Evolutionary conservation across 2,797 vertebrate genomes (phyloP), one percentile per base, ranked within the genome.

Genomic region (Rousettus madagascariensis): DNA sequence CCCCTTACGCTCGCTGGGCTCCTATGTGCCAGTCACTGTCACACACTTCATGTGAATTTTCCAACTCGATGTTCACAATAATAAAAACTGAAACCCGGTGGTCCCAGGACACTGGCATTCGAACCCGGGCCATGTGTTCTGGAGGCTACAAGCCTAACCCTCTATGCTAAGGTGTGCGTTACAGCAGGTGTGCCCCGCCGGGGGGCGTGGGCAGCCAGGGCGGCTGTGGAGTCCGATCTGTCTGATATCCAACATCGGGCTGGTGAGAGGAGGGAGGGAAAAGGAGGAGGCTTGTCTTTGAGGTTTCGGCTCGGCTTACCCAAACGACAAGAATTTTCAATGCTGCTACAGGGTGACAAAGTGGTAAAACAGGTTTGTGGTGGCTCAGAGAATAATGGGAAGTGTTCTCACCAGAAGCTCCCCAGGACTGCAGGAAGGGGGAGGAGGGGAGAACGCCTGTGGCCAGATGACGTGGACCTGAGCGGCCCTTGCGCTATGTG

Each of bases 281-380:
- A 61, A 61, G 51, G n/a, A 57, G 80, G 85, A 88, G 92, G 66
- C 65, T 82, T 90, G 86, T 95, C 55, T 90, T 63, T 46, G 65
- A 83, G 93, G 68, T 86, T 94, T 86, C 55, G 33, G 90, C 74
- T 96, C 96, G 80, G 82, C 88, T 96, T 94, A 90, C 95, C 78
- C 82, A 59, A 91, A 88, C 0, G 46, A 96, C 95, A 95, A 95
- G 92, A 49, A 51, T 89, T 96, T 86, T 94, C 95, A 96, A 24
- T 90, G 96, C 95, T 95, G 82, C 53, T 79, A 92, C 78, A 92
- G 59, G 41, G 46, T 8, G 87, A 93, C 84, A 95, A 72, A 95
- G 97, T 80, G 36, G 97, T 94, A 94, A 94, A 97, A 97, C 97
- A 97, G 97, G 97, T 98, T 98, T 97, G 82, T 22, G 6, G 91